phyloP scores from a whole-genome alignment of 2,888 invertebrate species.

The Heterodera filipjevi region DNA sequence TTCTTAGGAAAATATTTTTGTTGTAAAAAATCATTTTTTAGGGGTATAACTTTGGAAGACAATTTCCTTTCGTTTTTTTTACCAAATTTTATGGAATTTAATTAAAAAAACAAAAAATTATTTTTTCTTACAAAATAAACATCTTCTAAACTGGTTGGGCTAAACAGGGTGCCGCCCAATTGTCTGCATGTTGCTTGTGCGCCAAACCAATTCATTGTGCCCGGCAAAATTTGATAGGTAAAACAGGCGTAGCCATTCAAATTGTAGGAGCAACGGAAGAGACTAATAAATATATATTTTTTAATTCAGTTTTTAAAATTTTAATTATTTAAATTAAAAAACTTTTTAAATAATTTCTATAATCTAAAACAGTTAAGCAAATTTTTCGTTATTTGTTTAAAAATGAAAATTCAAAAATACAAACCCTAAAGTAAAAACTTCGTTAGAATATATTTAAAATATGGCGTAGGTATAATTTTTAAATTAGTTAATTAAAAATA shows the following conservation, averaged over 20 bases:
- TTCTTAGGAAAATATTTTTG: no score
- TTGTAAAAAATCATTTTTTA: no score
- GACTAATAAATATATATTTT: background rate
- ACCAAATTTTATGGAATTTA: no score
- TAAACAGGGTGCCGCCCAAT: background rate
- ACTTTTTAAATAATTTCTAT: no score
- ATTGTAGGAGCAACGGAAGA: background rate
- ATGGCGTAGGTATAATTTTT: no score
- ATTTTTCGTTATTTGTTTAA: no score
- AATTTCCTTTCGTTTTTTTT: no score
- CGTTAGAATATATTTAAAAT: no score
- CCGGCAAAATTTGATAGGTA: background rate
- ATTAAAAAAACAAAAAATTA: background rate
- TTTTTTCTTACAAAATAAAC: background rate
- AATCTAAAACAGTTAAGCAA: no score
- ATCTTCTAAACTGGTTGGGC: background rate
- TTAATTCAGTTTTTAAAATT: no score
- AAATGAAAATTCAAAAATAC: background rate
- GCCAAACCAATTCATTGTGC: background rate
- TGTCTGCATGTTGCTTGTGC: background rate
- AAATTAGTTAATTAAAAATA: background rate
- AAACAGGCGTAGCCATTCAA: background rate
- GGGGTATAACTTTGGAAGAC: no score
- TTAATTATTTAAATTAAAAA: background rate
- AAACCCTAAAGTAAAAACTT: background rate